These are phyloP conservation scores for Solenopsis invicta DNA, from an alignment of 1,140 invertebrate genomes.

Conservation along the genomic window DNA sequence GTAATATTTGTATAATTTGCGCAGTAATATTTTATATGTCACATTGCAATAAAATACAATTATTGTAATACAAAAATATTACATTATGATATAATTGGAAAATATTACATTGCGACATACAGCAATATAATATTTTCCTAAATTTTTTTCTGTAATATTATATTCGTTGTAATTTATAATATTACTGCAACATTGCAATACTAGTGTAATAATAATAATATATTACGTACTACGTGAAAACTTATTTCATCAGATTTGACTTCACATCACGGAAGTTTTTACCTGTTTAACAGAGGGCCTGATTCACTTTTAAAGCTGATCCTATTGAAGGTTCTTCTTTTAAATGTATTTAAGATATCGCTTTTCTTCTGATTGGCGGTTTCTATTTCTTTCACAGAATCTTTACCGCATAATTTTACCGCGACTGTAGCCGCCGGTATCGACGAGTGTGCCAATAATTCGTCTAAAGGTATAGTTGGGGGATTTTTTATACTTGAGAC, in stretches of 20 bases:
- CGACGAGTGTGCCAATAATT: constrained; percentile 74
- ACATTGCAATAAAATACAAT: no score
- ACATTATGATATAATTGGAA: no score
- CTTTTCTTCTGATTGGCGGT: constrained; percentile 63
- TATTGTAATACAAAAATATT: no score
- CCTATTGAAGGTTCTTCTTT: constrained; percentile 78
- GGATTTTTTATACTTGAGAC: constrained; percentile 38
- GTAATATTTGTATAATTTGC: no score
- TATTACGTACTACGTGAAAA: no score
- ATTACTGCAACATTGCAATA: no score
- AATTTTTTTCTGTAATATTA: no score
- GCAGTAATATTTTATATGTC: no score
- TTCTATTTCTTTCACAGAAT: constrained; percentile 63
- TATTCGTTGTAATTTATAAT: no score
- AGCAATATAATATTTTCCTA: no score
- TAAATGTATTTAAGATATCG: constrained; percentile 73
- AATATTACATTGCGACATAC: no score
- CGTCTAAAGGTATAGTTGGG: constrained; percentile 57
- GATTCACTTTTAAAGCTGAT: constrained; percentile 80
- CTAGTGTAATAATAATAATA: no score
- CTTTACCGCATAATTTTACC: constrained; percentile 69
- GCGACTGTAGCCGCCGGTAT: constrained; percentile 72
- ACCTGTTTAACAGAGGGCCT: constrained; percentile 80
- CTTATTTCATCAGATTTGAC: neutral
- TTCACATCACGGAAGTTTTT: constrained; percentile 8